Percentiles rank a stretch among this genome's conserved stretches.
Evolutionary conservation across 1,140 invertebrate genomes (phyloP).

Genomic region (Eurosta solidaginis): DNA sequence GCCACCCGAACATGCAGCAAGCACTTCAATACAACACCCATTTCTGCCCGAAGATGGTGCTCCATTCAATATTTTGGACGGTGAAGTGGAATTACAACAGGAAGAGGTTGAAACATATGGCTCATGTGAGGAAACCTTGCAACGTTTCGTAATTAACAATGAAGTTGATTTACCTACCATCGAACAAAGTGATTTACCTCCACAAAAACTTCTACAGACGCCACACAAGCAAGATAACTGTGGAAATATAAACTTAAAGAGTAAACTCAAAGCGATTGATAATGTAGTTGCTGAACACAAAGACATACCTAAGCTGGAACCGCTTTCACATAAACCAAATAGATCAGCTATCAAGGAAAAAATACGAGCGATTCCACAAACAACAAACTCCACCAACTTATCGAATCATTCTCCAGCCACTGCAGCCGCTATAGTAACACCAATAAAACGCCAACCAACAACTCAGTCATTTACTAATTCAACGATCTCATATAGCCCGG

Average conservation of each 20-base stretch:
- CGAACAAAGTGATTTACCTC: not conserved
- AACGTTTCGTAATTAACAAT: constrained; percentile 28
- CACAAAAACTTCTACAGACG: not conserved
- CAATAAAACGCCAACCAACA: not conserved
- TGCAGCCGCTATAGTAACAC: not conserved
- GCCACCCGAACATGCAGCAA: not conserved
- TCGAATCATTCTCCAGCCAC: not conserved
- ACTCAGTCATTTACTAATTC: not conserved
- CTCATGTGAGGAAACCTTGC: constrained; percentile 14
- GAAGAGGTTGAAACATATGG: constrained; percentile 50
- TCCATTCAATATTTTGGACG: constrained; percentile 30
- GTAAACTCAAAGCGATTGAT: not conserved
- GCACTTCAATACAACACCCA: not conserved
- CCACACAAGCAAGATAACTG: not conserved
- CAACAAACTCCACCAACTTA: not conserved
- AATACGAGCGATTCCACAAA: not conserved
- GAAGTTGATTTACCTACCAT: constrained; percentile 20
- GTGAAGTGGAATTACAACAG: constrained; percentile 34
- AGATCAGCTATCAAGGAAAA: not conserved
- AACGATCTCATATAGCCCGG: not conserved
- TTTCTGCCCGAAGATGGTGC: constrained; percentile 27
- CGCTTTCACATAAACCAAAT: not conserved
- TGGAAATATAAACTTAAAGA: not conserved
- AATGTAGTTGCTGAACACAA: not conserved
- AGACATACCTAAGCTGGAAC: constrained; percentile 33